Conservation (phyloP, 2,113 vertebrate genomes). For the Menidia beryllina region DNA sequence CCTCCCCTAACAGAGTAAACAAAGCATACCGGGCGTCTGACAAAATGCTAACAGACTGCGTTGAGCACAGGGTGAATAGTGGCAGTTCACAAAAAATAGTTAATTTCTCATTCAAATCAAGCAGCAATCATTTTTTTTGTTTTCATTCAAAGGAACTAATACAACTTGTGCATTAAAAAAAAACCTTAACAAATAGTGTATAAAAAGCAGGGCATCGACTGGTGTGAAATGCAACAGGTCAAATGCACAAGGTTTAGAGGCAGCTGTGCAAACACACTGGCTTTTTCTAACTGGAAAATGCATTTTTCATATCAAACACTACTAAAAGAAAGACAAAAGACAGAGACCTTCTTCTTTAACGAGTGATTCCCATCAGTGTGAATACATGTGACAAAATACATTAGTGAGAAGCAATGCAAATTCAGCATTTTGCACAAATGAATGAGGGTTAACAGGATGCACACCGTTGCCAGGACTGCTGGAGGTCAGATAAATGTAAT, state of each 20-base stretch:
- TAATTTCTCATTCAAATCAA: slow-evolving; percentile 44
- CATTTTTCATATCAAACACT: neutral
- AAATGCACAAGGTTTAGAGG: neutral
- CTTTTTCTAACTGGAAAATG: neutral
- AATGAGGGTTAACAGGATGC: neutral
- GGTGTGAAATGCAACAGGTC: slow-evolving; percentile 21
- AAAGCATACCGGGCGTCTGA: neutral
- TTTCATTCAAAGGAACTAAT: slow-evolving; percentile 51
- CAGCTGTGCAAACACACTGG: neutral
- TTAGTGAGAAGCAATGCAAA: neutral
- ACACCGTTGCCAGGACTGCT: neutral
- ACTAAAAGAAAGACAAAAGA: neutral
- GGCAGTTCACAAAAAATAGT: slow-evolving; percentile 46
- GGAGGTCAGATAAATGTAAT: neutral
- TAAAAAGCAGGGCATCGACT: slow-evolving; percentile 19
- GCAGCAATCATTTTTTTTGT: slow-evolving; percentile 35
- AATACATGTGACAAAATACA: neutral
- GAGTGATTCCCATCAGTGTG: neutral
- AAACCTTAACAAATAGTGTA: too few relatives aligned
- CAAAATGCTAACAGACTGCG: slow-evolving; percentile 15
- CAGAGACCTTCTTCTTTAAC: neutral
- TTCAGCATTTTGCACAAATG: slow-evolving; percentile 20
- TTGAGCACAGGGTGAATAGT: slow-evolving; percentile 32
- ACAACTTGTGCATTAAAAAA: slow-evolving; percentile 38
- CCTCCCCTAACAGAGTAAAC: neutral